Percentiles rank a stretch among this genome's conserved stretches.
phyloP scores from a whole-genome alignment of 2,888 invertebrate species.

The Lymantria monacha region DNA sequence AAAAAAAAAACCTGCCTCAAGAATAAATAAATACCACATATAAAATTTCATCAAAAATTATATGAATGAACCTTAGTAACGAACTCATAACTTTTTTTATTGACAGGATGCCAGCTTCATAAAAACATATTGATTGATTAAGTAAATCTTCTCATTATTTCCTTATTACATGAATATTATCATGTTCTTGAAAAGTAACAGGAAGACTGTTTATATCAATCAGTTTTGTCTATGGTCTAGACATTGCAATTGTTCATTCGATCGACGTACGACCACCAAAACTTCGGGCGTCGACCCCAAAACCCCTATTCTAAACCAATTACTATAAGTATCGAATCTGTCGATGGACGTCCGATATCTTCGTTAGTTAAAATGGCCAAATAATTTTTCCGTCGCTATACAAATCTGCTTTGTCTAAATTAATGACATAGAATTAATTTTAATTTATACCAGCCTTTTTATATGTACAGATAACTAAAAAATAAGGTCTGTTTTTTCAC shows the following conservation, averaged over 20 bases:
- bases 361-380: background rate
- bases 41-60: too few relatives aligned
- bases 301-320: slow-evolving; percentile 55
- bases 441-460: background rate
- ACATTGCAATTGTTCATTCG: slow-evolving; percentile 34
- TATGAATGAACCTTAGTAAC: too few relatives aligned
- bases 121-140: background rate
- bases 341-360: slow-evolving; percentile 5
- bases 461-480: too few relatives aligned
- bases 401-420: background rate
- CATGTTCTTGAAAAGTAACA: slow-evolving; percentile 3
- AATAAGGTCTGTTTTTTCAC: too few relatives aligned
- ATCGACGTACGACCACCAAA: slow-evolving; percentile 36
- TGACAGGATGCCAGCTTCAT: background rate
- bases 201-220: slow-evolving; percentile 11
- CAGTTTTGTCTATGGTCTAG: slow-evolving; percentile 35
- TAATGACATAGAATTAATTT: background rate
- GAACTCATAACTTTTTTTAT: background rate
- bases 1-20: too few relatives aligned
- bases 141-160: background rate
- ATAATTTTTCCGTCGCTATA: background rate
- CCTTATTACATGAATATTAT: background rate
- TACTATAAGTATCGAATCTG: slow-evolving; percentile 10
- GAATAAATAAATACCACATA: too few relatives aligned
- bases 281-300: slow-evolving; percentile 50